Conservation (phyloP, 1,140 invertebrate genomes). For the Drosophila repletoides region DNA sequence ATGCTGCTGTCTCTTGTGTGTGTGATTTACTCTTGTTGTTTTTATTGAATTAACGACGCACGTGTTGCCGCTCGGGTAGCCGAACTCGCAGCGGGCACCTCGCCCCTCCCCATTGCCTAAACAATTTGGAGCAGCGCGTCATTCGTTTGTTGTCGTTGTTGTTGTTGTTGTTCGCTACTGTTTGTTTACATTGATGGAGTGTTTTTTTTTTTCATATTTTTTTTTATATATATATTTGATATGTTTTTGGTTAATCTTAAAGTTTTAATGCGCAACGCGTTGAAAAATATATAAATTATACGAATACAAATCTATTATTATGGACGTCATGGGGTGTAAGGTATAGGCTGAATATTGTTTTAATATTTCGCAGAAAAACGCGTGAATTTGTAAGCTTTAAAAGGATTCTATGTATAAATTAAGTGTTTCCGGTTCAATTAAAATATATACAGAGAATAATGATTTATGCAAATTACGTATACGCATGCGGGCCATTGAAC, state of each 20-base stretch:
- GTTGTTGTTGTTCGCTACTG: conserved; percentile 26
- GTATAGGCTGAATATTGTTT: conserved; percentile 40
- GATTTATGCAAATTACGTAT: too few species aligned
- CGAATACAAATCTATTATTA: conserved; percentile 71
- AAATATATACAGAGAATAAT: neutral
- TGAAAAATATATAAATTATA: conserved; percentile 55
- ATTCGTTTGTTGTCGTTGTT: conserved; percentile 11
- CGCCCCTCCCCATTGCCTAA: conserved; percentile 20
- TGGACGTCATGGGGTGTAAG: conserved; percentile 62
- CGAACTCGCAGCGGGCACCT: conserved; percentile 24
- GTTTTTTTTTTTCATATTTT: conserved; percentile 10
- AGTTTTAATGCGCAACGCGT: conserved; percentile 61
- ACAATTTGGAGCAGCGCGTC: conserved; percentile 32
- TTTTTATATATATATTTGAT: neutral
- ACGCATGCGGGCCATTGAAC: neutral
- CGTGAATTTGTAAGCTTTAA: neutral
- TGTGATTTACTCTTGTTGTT: conserved; percentile 48
- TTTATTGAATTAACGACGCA: conserved; percentile 74
- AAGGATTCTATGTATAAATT: neutral
- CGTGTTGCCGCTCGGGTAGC: conserved; percentile 62
- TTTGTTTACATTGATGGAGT: conserved; percentile 60
- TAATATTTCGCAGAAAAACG: conserved; percentile 10
- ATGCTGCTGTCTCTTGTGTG: conserved; percentile 41
- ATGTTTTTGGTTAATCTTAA: conserved; percentile 29
- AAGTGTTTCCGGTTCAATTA: conserved; percentile 6